Conservation (phyloP, 2,888 invertebrate genomes). For the Meandrusa payeni region DNA sequence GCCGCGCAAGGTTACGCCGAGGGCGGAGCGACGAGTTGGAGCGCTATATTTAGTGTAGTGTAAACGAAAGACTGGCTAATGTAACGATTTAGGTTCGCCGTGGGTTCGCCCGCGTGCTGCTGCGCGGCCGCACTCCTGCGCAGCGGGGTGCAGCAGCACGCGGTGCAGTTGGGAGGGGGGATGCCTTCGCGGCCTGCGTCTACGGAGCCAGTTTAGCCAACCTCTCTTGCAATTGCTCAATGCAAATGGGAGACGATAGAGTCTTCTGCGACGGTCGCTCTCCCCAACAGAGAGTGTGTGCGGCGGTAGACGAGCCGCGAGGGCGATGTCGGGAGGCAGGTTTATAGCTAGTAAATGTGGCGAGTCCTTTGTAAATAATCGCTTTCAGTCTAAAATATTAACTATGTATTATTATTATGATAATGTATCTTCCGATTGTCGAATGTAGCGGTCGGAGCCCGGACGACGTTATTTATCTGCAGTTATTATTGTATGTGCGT, state of each 20-base stretch:
- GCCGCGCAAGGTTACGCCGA: constrained; percentile 18
- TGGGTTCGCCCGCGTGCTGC: constrained; percentile 25
- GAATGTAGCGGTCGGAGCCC: not conserved
- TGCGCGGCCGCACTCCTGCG: not conserved
- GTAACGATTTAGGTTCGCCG: constrained; percentile 55
- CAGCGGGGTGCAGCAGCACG: not conserved
- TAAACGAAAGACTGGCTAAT: constrained; percentile 78
- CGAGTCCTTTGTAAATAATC: constrained; percentile 69
- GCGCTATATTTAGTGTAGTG: constrained; percentile 61
- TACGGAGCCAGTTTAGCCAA: no score
- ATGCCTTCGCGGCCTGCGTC: constrained; percentile 5
- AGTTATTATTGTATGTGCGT: constrained; percentile 6
- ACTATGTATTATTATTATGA: constrained; percentile 37
- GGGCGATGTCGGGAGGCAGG: constrained; percentile 52
- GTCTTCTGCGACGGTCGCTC: no score
- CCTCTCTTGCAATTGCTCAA: no score
- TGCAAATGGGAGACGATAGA: no score
- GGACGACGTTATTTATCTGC: not conserved
- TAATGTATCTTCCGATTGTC: constrained; percentile 11
- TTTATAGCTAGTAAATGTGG: constrained; percentile 61
- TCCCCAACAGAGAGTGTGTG: no score
- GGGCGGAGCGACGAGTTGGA: constrained; percentile 22
- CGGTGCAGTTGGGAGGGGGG: not conserved
- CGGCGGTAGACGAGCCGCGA: constrained; percentile 4
- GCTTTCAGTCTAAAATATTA: constrained; percentile 65